Evolutionary conservation across 2,888 invertebrate species (phyloP).

Genomic region (Leucoma salicis): DNA sequence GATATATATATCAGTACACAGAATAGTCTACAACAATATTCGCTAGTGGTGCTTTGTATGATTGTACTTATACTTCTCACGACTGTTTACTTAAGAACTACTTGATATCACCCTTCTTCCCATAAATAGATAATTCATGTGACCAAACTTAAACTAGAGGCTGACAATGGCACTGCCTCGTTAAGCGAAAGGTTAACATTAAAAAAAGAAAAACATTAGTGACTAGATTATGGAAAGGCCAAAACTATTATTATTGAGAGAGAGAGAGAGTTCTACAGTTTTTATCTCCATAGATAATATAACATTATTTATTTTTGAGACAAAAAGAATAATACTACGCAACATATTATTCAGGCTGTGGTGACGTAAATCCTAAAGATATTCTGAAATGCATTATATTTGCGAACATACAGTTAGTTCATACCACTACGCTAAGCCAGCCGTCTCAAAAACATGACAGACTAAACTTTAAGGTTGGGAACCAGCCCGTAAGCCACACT

Average conservation of each 20-base stretch:
- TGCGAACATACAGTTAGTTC: constrained; percentile 40
- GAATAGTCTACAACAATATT: constrained; percentile 77
- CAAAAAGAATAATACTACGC: constrained; percentile 40
- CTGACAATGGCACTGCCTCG: constrained; percentile 23
- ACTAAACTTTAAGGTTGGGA: constrained; percentile 47
- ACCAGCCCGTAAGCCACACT: constrained; percentile 75
- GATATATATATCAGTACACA: constrained; percentile 40
- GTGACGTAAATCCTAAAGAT: constrained; percentile 63
- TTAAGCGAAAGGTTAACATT: background rate
- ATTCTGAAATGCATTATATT: constrained; percentile 72
- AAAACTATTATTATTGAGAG: constrained; percentile 13
- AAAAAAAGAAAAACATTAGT: constrained; percentile 21
- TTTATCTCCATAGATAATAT: constrained; percentile 11
- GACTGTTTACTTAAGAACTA: constrained; percentile 43
- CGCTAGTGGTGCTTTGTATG: constrained; percentile 53
- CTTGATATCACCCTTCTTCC: constrained; percentile 36
- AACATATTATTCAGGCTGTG: constrained; percentile 53
- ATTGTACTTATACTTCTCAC: constrained; percentile 63
- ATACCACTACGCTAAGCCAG: constrained; percentile 27
- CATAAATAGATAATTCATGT: constrained; percentile 15
- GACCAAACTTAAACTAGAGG: constrained; percentile 11
- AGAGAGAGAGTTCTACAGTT: constrained; percentile 12
- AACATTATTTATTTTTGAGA: constrained; percentile 18
- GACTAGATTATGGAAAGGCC: constrained; percentile 32
- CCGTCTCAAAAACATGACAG: constrained; percentile 27